A percentile compares a stretch with the other conserved stretches of the same genome.
Conservation (phyloP, 2,888 invertebrate genomes). For the Dicyrtoma fusca region DNA sequence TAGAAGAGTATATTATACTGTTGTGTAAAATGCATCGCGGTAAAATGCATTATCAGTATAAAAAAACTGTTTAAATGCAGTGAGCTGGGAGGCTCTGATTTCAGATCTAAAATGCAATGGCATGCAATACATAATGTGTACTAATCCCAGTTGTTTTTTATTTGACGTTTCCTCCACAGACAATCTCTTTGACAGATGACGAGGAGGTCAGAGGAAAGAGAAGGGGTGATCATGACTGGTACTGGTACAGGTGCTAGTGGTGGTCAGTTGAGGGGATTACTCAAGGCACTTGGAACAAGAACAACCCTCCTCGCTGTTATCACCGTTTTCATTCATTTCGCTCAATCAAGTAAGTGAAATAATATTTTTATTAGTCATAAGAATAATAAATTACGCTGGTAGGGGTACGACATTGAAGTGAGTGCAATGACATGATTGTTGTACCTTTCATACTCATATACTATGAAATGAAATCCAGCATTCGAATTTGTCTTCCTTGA, state of each 20-base stretch:
- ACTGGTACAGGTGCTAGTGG: not conserved
- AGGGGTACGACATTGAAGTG: no score
- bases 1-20: no score
- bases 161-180: not conserved
- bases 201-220: conserved; percentile 25
- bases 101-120: not conserved
- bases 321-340: not conserved
- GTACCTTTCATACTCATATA: no score
- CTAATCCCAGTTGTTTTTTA: not conserved
- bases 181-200: conserved; percentile 1
- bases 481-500: no score
- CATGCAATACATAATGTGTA: not conserved
- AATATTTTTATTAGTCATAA: not conserved
- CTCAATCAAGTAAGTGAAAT: conserved; percentile 20
- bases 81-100: no score
- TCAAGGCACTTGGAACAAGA: not conserved
- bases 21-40: no score
- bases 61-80: no score
- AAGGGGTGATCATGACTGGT: not conserved
- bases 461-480: no score
- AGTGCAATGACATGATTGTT: no score
- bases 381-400: not conserved
- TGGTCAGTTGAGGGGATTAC: conserved; percentile 11
- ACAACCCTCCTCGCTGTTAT: conserved; percentile 1
- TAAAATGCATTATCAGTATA: no score